These are phyloP conservation scores for Eidolon dupreanum DNA, from an alignment of 2,797 vertebrate genomes.

Conservation along the genomic window DNA sequence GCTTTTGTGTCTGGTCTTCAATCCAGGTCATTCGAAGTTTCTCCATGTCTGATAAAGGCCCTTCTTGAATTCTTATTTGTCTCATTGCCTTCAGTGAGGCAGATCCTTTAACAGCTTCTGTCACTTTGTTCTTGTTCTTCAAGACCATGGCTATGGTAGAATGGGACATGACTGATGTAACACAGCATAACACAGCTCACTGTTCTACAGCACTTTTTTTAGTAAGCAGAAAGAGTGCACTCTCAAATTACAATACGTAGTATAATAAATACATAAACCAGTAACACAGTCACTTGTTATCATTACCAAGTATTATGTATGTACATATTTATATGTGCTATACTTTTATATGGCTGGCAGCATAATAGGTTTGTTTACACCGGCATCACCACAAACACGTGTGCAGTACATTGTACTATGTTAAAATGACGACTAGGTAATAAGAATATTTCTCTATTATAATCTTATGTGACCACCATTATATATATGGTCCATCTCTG, in stretches of 20 bases:
- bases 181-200: not conserved
- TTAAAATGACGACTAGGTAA: not conserved
- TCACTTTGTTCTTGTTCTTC: not conserved
- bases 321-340: not conserved
- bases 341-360: not conserved
- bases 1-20: not conserved
- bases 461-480: not conserved
- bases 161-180: not conserved
- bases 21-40: not conserved
- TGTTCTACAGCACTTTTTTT: not conserved
- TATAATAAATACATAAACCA: not conserved
- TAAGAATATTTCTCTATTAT: not conserved
- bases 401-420: not conserved
- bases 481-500: not conserved
- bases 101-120: not conserved
- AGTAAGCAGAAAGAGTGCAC: not conserved
- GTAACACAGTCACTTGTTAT: not conserved
- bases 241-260: not conserved
- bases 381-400: not conserved
- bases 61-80: not conserved
- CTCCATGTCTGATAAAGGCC: not conserved
- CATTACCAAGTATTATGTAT: not conserved
- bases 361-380: not conserved
- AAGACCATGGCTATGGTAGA: not conserved
- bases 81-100: not conserved